Conservation (phyloP, 2,113 vertebrate species). For the Clarias magur region DNA sequence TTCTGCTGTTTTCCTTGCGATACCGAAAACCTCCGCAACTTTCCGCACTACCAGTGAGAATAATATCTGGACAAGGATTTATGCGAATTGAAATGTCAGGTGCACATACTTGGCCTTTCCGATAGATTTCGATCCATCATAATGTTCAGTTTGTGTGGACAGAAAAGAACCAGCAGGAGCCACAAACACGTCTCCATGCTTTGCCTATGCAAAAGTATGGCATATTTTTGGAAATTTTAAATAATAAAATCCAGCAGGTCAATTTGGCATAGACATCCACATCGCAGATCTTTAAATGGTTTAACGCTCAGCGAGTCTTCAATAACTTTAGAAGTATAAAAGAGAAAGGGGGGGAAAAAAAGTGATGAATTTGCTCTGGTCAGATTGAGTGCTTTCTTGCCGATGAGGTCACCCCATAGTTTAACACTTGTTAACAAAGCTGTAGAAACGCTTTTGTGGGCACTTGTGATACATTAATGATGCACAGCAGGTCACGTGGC, state of each 20-base stretch:
- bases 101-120: background rate
- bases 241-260: background rate
- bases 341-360: background rate
- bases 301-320: background rate
- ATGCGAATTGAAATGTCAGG: slow-evolving; percentile 30
- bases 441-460: slow-evolving; percentile 65
- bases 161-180: slow-evolving; percentile 1
- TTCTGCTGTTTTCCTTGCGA: slow-evolving; percentile 15
- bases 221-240: background rate
- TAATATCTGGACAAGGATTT: slow-evolving; percentile 21
- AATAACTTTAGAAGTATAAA: background rate
- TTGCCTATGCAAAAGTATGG: background rate
- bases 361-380: slow-evolving; percentile 42
- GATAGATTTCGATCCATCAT: background rate
- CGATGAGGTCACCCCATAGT: slow-evolving; percentile 70
- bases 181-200: background rate
- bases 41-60: background rate
- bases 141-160: background rate
- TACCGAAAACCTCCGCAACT: background rate
- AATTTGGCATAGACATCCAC: background rate
- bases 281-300: background rate
- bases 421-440: slow-evolving; percentile 75
- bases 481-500: background rate
- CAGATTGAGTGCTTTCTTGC: slow-evolving; percentile 66
- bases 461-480: slow-evolving; percentile 68